phyloP scores from a whole-genome alignment of 1,140 invertebrate genomes.

The Brachionus asplanchnoidis region DNA sequence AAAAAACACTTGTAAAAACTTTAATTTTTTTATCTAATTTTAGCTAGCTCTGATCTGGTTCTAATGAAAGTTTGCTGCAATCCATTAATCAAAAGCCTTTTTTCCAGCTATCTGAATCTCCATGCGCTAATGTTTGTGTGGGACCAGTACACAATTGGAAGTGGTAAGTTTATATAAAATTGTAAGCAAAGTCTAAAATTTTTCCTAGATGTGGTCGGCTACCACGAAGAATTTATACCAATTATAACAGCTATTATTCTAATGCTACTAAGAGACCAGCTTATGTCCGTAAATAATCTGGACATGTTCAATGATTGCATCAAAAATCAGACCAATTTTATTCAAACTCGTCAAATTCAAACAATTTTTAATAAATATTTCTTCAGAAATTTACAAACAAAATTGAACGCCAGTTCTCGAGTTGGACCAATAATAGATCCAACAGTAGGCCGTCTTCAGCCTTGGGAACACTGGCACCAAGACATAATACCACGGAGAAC shows the following conservation, averaged over 20 bases:
- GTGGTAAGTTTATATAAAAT: background rate
- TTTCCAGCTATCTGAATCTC: background rate
- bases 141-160: constrained; percentile 40
- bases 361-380: constrained; percentile 24
- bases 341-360: constrained; percentile 34
- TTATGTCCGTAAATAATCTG: background rate
- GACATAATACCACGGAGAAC: constrained; percentile 13
- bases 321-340: constrained; percentile 5
- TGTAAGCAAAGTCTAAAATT: background rate
- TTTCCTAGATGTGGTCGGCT: background rate
- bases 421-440: constrained; percentile 41
- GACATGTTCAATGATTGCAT: background rate
- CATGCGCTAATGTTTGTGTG: constrained; percentile 30
- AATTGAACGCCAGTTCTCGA: background rate
- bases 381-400: constrained; percentile 3
- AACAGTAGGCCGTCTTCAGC: constrained; percentile 34
- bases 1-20: background rate
- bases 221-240: constrained; percentile 37
- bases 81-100: constrained; percentile 9
- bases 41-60: constrained; percentile 1
- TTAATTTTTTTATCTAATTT: background rate
- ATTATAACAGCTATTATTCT: constrained; percentile 10
- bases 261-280: constrained; percentile 3
- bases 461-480: constrained; percentile 40
- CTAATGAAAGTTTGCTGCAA: background rate